These are phyloP conservation scores for Agrochola circellaris DNA, from an alignment of 2,888 invertebrate genomes.

Conservation along the genomic window DNA sequence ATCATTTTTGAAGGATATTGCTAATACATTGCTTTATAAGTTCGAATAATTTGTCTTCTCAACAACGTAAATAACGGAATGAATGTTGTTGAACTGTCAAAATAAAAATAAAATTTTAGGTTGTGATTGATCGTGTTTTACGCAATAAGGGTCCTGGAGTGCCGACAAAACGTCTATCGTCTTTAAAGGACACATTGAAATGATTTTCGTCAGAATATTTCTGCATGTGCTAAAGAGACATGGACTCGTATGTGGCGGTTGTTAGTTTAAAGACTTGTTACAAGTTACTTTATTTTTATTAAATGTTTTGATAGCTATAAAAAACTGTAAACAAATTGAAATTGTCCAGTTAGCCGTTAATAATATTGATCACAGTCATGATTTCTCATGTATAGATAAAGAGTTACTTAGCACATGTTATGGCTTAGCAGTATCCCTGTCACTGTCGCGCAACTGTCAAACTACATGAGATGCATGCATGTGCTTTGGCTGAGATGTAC, in stretches of 20 bases:
- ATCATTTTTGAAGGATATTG: too few species aligned
- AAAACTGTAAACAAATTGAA: too few species aligned
- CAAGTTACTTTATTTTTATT: background rate
- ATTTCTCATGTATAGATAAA: background rate
- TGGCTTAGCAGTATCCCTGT: background rate
- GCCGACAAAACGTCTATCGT: background rate
- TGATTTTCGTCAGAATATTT: background rate
- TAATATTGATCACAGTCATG: constrained; percentile 3
- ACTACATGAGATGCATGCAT: background rate
- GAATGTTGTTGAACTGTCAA: too few species aligned
- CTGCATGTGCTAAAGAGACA: background rate
- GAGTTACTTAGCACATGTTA: background rate
- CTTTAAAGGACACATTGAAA: background rate
- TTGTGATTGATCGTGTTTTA: too few species aligned
- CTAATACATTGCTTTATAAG: too few species aligned
- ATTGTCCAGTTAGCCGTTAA: background rate
- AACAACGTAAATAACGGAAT: too few species aligned
- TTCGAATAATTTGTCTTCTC: too few species aligned
- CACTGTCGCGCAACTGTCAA: background rate
- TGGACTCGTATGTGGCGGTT: background rate
- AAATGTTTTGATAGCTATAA: too few species aligned
- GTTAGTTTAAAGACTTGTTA: constrained; percentile 3
- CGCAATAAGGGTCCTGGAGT: background rate
- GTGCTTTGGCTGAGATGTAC: too few species aligned
- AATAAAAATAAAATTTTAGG: too few species aligned